phyloP scores from a whole-genome alignment of 2,797 vertebrate species.

The Takifugu rubripes region DNA sequence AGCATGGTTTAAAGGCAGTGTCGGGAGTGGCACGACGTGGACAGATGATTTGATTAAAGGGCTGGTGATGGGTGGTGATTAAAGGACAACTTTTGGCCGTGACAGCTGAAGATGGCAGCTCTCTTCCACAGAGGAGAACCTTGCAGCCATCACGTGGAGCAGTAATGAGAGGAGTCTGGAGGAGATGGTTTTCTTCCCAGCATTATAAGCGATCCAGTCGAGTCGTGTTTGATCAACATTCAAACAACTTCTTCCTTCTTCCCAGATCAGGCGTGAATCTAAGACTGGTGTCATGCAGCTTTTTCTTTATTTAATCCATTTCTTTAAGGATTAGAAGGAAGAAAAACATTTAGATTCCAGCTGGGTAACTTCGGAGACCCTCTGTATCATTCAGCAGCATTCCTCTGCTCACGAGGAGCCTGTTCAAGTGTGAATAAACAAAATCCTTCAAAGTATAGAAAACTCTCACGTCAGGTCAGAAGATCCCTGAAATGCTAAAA shows the following conservation, averaged over 20 bases:
- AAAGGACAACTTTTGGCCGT: slow-evolving; percentile 66
- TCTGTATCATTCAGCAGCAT: slow-evolving; percentile 34
- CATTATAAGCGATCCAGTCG: slow-evolving; percentile 43
- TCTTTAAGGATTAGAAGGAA: slow-evolving; percentile 23
- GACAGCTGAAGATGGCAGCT: slow-evolving; percentile 74
- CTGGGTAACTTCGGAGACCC: slow-evolving; percentile 47
- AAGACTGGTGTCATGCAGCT: slow-evolving; percentile 54
- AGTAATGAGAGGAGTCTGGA: slow-evolving; percentile 64
- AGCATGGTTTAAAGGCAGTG: slow-evolving; percentile 38
- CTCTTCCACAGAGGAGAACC: slow-evolving; percentile 52
- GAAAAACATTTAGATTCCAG: slow-evolving; percentile 47
- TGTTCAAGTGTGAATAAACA: slow-evolving; percentile 44
- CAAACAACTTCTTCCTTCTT: slow-evolving; percentile 55
- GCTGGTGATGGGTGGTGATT: slow-evolving; percentile 66
- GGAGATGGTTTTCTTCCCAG: slow-evolving; percentile 54
- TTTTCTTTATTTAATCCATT: slow-evolving; percentile 2
- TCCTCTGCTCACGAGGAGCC: slow-evolving; percentile 33
- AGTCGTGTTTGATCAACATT: slow-evolving; percentile 68
- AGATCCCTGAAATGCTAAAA: slow-evolving; percentile 33
- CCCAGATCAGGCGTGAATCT: slow-evolving; percentile 49
- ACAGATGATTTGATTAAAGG: slow-evolving; percentile 69
- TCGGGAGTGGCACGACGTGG: slow-evolving; percentile 53
- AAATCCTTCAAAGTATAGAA: slow-evolving; percentile 37
- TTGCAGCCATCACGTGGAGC: slow-evolving; percentile 50
- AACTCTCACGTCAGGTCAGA: slow-evolving; percentile 19